Conservation (phyloP, 2,113 vertebrate species). For the Psilopogon haemacephalus region DNA sequence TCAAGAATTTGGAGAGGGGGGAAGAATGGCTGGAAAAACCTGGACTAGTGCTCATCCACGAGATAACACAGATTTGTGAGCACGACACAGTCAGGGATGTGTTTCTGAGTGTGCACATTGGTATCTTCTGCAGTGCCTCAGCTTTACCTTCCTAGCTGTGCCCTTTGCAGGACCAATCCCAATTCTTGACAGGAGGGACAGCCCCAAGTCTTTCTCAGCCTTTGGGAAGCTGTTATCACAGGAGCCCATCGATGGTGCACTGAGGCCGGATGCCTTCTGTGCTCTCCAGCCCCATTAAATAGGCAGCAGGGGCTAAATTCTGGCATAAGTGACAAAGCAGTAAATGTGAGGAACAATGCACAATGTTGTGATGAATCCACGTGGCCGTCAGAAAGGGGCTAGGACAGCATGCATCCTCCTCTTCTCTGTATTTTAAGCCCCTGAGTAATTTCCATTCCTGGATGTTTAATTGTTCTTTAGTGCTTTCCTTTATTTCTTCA, state of each 20-base stretch:
- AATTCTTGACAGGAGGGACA: fast-evolving
- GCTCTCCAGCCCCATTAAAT: neutral
- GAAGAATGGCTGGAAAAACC: neutral
- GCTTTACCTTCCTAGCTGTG: neutral
- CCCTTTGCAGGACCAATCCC: neutral
- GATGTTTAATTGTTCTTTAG: constrained; percentile 20
- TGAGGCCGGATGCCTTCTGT: neutral
- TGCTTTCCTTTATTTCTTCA: neutral
- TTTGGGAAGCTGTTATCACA: neutral
- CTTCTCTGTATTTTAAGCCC: neutral
- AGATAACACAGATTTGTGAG: neutral
- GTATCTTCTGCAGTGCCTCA: neutral
- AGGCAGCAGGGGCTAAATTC: neutral
- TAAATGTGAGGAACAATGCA: fast-evolving
- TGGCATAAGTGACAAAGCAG: neutral
- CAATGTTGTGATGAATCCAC: neutral
- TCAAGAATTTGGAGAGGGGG: neutral
- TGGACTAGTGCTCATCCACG: neutral
- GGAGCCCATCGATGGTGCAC: neutral
- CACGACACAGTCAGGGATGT: neutral
- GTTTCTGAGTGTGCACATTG: neutral
- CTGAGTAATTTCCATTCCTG: constrained; percentile 48
- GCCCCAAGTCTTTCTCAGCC: too few species aligned
- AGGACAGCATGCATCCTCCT: neutral
- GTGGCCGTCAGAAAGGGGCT: neutral